phyloP scores from a whole-genome alignment of 2,888 invertebrate genomes.

The Drosophila limbata region DNA sequence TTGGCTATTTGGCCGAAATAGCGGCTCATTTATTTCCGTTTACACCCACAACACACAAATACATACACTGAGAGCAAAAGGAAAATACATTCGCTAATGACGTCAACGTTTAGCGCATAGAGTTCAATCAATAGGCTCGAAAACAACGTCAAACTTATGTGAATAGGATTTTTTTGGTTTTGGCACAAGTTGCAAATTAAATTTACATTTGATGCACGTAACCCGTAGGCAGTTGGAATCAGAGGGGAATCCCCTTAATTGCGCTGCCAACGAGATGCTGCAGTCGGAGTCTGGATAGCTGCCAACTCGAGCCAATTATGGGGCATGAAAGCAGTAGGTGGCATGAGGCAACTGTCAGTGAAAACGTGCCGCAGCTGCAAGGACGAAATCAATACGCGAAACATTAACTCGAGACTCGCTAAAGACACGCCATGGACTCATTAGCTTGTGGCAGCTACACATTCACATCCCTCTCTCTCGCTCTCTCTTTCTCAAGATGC shows the following conservation, averaged over 20 bases:
- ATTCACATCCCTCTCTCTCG: conserved; percentile 17
- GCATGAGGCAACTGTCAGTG: conserved; percentile 20
- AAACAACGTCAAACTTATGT: conserved; percentile 43
- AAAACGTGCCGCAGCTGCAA: conserved; percentile 37
- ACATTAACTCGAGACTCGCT: conserved; percentile 70
- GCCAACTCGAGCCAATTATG: conserved; percentile 66
- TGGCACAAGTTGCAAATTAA: conserved; percentile 79
- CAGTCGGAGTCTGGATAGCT: conserved; percentile 50
- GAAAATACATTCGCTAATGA: conserved; percentile 56
- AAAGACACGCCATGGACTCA: conserved; percentile 81
- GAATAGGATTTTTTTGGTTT: conserved; percentile 24
- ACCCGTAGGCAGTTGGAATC: conserved; percentile 12
- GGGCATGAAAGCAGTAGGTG: conserved; percentile 27
- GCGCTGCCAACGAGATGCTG: conserved; percentile 47
- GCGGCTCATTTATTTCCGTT: conserved; percentile 46
- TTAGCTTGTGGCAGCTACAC: conserved; percentile 58
- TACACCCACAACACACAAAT: conserved; percentile 13
- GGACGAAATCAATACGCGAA: conserved; percentile 77
- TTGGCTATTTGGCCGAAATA: conserved; percentile 34
- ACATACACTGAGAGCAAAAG: neutral
- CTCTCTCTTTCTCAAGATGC: conserved; percentile 25
- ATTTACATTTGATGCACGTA: conserved; percentile 80
- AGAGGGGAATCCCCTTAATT: conserved; percentile 29
- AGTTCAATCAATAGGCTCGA: conserved; percentile 39
- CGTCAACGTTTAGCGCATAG: conserved; percentile 62